Evolutionary conservation across 2,888 invertebrate genomes (phyloP), one percentile per base, ranked within the genome.

Genomic region (Drosophila rellima): DNA sequence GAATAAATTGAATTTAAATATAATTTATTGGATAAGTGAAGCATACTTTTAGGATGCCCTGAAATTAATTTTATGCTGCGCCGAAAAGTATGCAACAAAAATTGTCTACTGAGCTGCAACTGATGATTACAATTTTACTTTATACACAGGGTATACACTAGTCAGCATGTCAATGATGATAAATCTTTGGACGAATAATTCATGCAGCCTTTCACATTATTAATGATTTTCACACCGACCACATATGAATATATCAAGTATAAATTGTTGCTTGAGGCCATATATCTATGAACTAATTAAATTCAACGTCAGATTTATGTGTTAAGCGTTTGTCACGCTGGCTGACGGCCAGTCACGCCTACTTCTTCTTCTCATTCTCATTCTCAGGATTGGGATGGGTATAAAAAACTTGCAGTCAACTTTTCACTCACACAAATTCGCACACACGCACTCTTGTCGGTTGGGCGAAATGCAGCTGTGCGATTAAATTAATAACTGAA

Each of bases 401-500:
- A 57, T 59, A 55, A 70, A 70, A 61, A 67, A 65, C 66, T 59
- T 69, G 70, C 40, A 74, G 55, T 59, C 20, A 77, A 74, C 65
- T 84, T 77, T 44, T 11, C 20, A 23, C 29, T 35, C 62, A 42
- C 47, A 33, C 18, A 35, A 18, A 20, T 35, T 54, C 35, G n/a
- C n/a, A 29, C 29, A 29, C 29, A 29, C 29, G 29, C 29, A 29
- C 29, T 17, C 33, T 54, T 10, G 40, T n/a, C 17, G 39, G 44
- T 48, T 42, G 51, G 57, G 65, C 61, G 59, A 72, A 82, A 72
- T 85, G 86, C 83, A 83, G 88, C 87, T 88, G 81, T 73, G 87
- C 70, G 79, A 87, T 89, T 85, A 87, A 89, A 87, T 89, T 89
- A 86, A 86, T 89, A 86, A 89, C 78, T 84, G 80, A 70, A 78